These are phyloP conservation scores for Parambassis ranga DNA, from an alignment of 2,797 vertebrate species.

Conservation along the genomic window DNA sequence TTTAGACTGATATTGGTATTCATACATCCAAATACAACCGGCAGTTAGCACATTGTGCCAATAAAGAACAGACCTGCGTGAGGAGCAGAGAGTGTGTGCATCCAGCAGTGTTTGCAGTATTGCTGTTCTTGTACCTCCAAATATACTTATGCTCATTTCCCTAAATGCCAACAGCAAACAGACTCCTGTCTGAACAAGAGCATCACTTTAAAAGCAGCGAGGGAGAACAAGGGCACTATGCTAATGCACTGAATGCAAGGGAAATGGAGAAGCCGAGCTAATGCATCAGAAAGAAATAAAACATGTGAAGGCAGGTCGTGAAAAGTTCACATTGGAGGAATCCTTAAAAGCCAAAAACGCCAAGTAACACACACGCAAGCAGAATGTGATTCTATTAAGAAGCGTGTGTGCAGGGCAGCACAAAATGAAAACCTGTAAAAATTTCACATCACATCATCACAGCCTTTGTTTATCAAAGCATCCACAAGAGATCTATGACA, in stretches of 20 bases:
- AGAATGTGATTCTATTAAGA: too few species aligned
- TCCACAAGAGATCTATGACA: too few species aligned
- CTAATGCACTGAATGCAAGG: constrained; percentile 33
- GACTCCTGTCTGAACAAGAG: constrained; percentile 18
- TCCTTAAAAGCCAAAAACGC: constrained; percentile 39
- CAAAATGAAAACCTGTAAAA: too few species aligned
- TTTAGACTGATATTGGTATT: not conserved
- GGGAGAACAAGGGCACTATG: constrained; percentile 25
- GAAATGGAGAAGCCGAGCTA: constrained; percentile 24
- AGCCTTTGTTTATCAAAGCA: too few species aligned
- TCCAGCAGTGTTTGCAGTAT: not conserved
- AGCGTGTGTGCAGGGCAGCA: too few species aligned
- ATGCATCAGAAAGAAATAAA: constrained; percentile 13
- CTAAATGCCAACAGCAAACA: constrained; percentile 19
- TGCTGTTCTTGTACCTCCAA: not conserved
- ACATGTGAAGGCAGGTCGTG: not conserved
- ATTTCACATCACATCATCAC: constrained; percentile 5
- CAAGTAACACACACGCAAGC: constrained; percentile 7
- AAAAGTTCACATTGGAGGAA: constrained; percentile 41
- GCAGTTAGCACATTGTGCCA: not conserved
- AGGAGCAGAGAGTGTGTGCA: not conserved
- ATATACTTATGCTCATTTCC: not conserved
- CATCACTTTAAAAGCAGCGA: constrained; percentile 27
- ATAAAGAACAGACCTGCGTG: not conserved
- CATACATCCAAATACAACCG: not conserved